These are phyloP conservation scores for Acanthurus leucopareius DNA, from an alignment of 2,797 vertebrate genomes.

Conservation along the genomic window DNA sequence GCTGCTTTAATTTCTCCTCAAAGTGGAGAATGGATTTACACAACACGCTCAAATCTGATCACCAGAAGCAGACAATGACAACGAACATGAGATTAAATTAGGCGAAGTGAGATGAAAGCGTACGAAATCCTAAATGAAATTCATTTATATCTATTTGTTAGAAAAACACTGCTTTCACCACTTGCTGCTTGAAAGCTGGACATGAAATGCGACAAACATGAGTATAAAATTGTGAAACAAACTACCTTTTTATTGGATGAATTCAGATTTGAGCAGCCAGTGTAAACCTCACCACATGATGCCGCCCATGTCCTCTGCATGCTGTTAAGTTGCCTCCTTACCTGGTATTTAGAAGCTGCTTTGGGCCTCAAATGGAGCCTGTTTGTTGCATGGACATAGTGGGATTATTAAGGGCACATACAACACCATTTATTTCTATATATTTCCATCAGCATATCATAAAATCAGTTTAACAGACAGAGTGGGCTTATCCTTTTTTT, in stretches of 20 bases:
- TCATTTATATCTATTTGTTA: too few species aligned
- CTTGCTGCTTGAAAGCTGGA: too few species aligned
- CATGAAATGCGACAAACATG: not conserved
- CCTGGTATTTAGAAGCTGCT: constrained; percentile 49
- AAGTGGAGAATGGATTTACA: constrained; percentile 49
- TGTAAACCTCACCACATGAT: constrained; percentile 48
- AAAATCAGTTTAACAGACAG: constrained; percentile 8
- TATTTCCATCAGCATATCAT: constrained; percentile 33
- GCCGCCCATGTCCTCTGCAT: constrained; percentile 61
- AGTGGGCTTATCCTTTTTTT: not conserved
- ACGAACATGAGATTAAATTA: not conserved
- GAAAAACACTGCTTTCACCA: too few species aligned
- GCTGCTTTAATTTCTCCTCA: constrained; percentile 60
- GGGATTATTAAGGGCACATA: constrained; percentile 12
- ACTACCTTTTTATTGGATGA: not conserved
- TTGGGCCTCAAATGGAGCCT: constrained; percentile 79
- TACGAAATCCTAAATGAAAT: too few species aligned
- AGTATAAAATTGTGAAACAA: not conserved
- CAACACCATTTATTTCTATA: constrained; percentile 15
- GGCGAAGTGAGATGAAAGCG: not conserved
- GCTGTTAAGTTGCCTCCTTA: constrained; percentile 47
- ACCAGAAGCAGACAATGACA: not conserved
- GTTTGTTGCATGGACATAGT: constrained; percentile 45
- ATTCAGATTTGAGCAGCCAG: constrained; percentile 66
- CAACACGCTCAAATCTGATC: constrained; percentile 62